Evolutionary conservation across 2,797 vertebrate genomes (phyloP), one percentile per base, ranked within the genome.

Genomic region (Darevskia nairensis): DNA sequence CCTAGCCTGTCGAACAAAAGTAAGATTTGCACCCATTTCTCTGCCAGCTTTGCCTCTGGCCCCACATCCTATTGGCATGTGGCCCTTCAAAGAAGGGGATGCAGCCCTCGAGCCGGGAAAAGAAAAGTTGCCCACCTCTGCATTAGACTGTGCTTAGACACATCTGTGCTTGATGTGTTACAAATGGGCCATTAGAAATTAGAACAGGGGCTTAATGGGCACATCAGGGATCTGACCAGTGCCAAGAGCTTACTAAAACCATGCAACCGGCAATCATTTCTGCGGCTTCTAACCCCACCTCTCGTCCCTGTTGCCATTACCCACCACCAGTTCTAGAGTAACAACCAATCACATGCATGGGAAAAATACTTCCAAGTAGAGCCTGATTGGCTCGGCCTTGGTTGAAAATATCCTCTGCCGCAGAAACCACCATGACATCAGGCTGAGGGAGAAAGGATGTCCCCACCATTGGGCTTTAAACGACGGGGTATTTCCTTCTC

Each of bases 341-440:
- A n/a, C 76, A 85, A 89, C 80, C 84, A 78, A 88, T 2, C 41
- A 88, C 82, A 87, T 89, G 86, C 90, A 84, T 41, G 89, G 66
- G 87, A 90, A 93, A 55, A 94, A 87, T 0, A 79, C 83, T 92
- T 90, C 94, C 92, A 94, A 94, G 92, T 0, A 66, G 39, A 89
- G 94, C 91, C 95, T 92, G 86, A 94, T 85, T 94, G 95, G 92
- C 91, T 86, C 93, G 93, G 94, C 89, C 64, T 91, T 6, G 11
- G 85, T 92, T 95, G 95, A 92, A 95, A 90, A 85, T 13, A 75
- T 84, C 84, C 88, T 68, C 78, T 1, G 1, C 95, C 93, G n/a
- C 94, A 92, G 23, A 95, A 96, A 95, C 96, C 94, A 93, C 93
- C 74, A 50, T 71, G 87, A 74, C 93, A 94, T 95, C 85, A 55